Evolutionary conservation across 1,140 invertebrate species (phyloP), one percentile per base, ranked within the genome.

Genomic region (Drosophila tsacasi): DNA sequence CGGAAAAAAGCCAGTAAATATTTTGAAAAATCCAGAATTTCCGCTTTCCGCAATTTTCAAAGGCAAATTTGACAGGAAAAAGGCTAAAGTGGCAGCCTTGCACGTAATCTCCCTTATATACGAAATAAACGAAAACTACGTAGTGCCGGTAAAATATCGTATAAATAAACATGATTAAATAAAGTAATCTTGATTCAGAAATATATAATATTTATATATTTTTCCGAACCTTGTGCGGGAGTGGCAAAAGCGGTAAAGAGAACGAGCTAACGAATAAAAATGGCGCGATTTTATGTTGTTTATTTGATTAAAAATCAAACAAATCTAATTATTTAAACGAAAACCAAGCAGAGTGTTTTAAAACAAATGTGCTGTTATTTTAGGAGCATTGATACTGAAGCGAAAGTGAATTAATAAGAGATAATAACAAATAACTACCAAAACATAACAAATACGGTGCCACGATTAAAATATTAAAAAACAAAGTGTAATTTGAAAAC

Each of bases 231-330:
- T 69, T 62, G 52, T 68, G 32, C 50, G 63, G 63, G 54, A 67
- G 60, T 63, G 71, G 42, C 42, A 39, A 50, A 50, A 57, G 39
- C n/a, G 27, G 23, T 7, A 23, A 40, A 63, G 47, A 15, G 57
- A 72, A 68, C 58, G 49, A 59, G 44, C 25, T 30, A 57, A 44
- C 71, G 54, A 73, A 57, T 60, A 57, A 57, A 80, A 86, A 87
- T 80, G 83, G 83, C 83, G 80, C 72, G 83, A n/a, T n/a, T n/a
- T n/a, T n/a, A n/a, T n/a, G 59, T 62, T 59, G 63, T 74, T 79
- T 54, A 61, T 58, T 65, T 82, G 37, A 17, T 49, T 5, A 19
- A 62, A 39, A 79, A 59, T 39, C 49, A 59, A 63, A 39, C 15
- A 44, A 69, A 66, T 25, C 19, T 8, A 60, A 58, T 58, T 55